Base-by-base conservation (phyloP, 2,113 vertebrate species). In the Trichechus manatus region DNA sequence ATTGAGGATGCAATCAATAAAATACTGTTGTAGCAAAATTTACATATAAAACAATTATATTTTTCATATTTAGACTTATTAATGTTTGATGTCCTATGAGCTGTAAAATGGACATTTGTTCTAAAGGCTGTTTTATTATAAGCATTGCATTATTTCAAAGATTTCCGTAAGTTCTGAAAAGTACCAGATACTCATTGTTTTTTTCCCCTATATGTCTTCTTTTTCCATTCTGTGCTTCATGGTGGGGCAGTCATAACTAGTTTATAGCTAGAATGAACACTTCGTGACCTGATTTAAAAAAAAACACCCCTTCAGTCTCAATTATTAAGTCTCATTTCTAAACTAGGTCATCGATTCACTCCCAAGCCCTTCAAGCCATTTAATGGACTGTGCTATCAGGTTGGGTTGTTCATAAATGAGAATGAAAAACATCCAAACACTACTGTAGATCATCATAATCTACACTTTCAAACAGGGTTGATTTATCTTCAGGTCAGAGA, bases 1-100 rank as follows among this genome's bases (percentile, higher is more conserved):
- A 31, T 84, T 75, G 78, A 96, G n/a, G 64, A 85, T 81, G 36
- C 93, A 95, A 97, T 94, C 93, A 95, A 97, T 94, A 95, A 96
- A 97, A 93, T 93, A 93, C 70, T 70, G 78, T 64, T 96, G 89
- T 89, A 97, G 89, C 93, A 96, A 96, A 97, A 96, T 56, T 88
- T 89, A 84, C 42, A 80, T 70, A 97, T 86, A 89, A 80, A 91
- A 97, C 74, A 96, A 85, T 95, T 95, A 17, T 81, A 94, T 88
- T 94, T 96, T 81, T 86, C 56, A 13, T 94, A 61, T 63, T 68
- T 79, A 1, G 2, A 93, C 0, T 93, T 88, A 88, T 14, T 0
- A 59, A 56, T 42, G 20, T 61, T 91, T 96, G 78, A 64, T 87
- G 88, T 68, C 44, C 72, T 9, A 27, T 19, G 74, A 85, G 39